Percentiles rank a stretch among this genome's conserved stretches.
Conservation (phyloP, 1,140 invertebrate genomes). For the Magallana gigas region DNA sequence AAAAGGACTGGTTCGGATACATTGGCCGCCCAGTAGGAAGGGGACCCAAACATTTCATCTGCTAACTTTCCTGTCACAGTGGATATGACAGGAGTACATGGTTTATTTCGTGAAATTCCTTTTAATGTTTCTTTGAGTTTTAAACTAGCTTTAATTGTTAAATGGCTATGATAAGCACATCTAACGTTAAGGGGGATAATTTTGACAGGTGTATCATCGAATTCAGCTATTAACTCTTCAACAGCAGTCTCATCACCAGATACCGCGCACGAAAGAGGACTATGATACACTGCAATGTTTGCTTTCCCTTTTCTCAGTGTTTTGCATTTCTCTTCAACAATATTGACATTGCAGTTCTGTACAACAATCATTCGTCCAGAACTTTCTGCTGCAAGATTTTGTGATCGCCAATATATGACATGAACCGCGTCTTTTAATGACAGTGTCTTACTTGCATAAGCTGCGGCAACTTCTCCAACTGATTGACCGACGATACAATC, state of each 20-base stretch:
- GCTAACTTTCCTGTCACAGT: slow-evolving; percentile 46
- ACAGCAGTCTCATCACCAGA: slow-evolving; percentile 54
- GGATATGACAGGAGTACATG: slow-evolving; percentile 42
- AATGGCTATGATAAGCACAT: slow-evolving; percentile 61
- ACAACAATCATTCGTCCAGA: slow-evolving; percentile 61
- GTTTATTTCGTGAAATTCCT: background rate
- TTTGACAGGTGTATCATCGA: background rate
- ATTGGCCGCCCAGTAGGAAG: slow-evolving; percentile 54
- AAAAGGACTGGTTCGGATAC: slow-evolving; percentile 54
- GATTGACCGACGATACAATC: slow-evolving; percentile 57
- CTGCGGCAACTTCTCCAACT: slow-evolving; percentile 63
- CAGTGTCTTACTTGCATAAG: slow-evolving; percentile 53
- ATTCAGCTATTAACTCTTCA: background rate
- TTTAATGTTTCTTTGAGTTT: slow-evolving; percentile 30
- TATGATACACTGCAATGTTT: slow-evolving; percentile 57
- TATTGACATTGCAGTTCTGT: slow-evolving; percentile 29
- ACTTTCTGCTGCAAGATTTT: slow-evolving; percentile 18
- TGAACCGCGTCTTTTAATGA: slow-evolving; percentile 54
- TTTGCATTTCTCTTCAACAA: slow-evolving; percentile 45
- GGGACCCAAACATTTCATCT: background rate
- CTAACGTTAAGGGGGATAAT: slow-evolving; percentile 40
- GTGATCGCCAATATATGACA: slow-evolving; percentile 58
- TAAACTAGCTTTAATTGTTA: slow-evolving; percentile 31
- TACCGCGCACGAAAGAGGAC: slow-evolving; percentile 51
- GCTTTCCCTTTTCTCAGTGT: slow-evolving; percentile 18